Base-by-base conservation (phyloP, 2,113 vertebrate genomes). In the Patagioenas fasciata region DNA sequence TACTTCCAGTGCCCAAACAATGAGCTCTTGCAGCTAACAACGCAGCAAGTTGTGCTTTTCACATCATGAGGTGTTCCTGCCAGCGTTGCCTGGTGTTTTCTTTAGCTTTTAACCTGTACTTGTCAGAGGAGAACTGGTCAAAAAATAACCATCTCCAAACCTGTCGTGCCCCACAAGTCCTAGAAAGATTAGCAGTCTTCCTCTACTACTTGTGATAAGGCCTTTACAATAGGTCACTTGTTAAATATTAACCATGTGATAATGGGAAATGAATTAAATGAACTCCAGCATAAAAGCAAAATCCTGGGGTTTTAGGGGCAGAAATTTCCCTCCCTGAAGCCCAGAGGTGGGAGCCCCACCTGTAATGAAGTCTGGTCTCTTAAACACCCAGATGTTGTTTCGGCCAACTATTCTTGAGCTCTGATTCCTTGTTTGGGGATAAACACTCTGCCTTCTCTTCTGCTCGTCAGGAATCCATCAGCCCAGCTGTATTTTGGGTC, bases 41-140 rank as follows among this genome's bases (percentile, higher is more conserved):
- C 40, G 31, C 48, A 70, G 29, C 29, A 21, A 67, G 34, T 60
- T 56, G 69, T 50, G 85, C 72, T 86, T 78, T 54, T 71, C 75
- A 67, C 62, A 40, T 72, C 65, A 15, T 48, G 51, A 85, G 26
- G 53, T 34, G 72, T 38, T 85, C 84, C 79, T 67, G 58, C 36
- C 66, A 56, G 70, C 0, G 0, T 13, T 69, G 84, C 44, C 54
- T 85, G 47, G 13, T 40, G 72, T 84, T 87, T n/a, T n/a, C 7
- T 79, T 83, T 89, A 86, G 80, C 80, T 84, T 95, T 94, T 83
- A 95, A 81, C 69, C 77, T 92, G 32, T 25, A 21, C 77, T 91
- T 92, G 24, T 95, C 77, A 81, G 53, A 78, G 61, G 61, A 67
- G 44, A 87, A 13, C 20, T 53, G 57, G 73, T 73, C 25, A 53